Base-by-base conservation (phyloP, 2,113 vertebrate genomes). In the Arizona elegans region DNA sequence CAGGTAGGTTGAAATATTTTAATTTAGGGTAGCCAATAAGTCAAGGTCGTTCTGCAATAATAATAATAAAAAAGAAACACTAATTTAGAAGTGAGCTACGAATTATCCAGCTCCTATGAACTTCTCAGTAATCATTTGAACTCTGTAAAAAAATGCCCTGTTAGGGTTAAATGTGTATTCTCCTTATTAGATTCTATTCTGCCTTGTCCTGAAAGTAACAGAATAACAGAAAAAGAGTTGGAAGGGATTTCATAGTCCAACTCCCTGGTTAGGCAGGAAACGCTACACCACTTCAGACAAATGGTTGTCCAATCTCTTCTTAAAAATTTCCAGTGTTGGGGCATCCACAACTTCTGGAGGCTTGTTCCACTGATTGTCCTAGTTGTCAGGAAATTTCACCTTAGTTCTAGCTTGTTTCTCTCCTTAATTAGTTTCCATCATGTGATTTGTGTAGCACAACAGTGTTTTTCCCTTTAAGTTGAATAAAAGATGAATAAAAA, bases 101-200 rank as follows among this genome's bases (percentile, higher is more conserved):
- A 3, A 21, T 92, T 95, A 96, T 95, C 89, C 11, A 24, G 91
- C 95, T 94, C 65, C 50, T 53, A 33, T 86, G n/a, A 65, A 91
- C 58, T 70, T 58, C 90, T 3, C 91, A 19, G 1, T 91, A 23
- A 92, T 87, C 75, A 94, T 85, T 93, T 94, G 90, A 94, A 62
- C 91, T 54, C 24, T 1, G 87, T 95, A 87, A 13, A 26, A 38
- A 55, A 38, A 55, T 52, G 26, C 29, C 9, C 13, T 19, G 4
- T 52, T 0, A 5, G 92, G 81, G 19, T 59, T 33, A 85, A 38
- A 85, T 54, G 1, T 81, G 38, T 93, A 90, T 65, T 43, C 88
- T 90, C 62, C 5, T 59, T 8, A 4, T 88, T 13, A 87, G 21
- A 26, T 8, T 43, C 87, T 90, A 26, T 8, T 43, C 87, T 90